Conservation (phyloP, 2,888 invertebrate genomes). For the Drosophila conformis region DNA sequence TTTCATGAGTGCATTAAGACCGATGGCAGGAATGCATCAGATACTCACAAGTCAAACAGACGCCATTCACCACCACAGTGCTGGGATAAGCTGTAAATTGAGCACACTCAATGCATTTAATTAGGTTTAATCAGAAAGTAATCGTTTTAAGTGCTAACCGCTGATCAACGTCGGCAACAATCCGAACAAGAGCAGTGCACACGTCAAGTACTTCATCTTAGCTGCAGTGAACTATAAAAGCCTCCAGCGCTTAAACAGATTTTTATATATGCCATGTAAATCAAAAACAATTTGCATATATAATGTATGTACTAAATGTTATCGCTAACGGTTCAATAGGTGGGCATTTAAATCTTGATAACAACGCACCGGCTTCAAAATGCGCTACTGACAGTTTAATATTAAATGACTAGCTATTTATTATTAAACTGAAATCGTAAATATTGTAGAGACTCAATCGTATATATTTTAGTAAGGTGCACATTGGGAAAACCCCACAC, state of each 20-base stretch:
- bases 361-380: constrained; percentile 1
- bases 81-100: constrained; percentile 56
- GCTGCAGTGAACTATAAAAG: constrained; percentile 25
- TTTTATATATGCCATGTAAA: constrained; percentile 54
- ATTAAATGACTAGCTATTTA: background rate
- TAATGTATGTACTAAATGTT: constrained; percentile 36
- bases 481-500: constrained; percentile 11
- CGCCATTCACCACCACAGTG: constrained; percentile 67
- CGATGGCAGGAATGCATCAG: background rate
- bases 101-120: constrained; percentile 21
- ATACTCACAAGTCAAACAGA: constrained; percentile 66
- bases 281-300: constrained; percentile 63
- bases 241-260: constrained; percentile 28
- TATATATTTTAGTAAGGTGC: background rate
- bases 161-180: constrained; percentile 57
- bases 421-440: background rate
- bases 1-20: background rate
- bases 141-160: constrained; percentile 47
- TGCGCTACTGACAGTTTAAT: constrained; percentile 20
- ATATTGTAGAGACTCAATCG: background rate
- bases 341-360: background rate
- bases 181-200: constrained; percentile 48
- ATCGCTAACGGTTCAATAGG: constrained; percentile 48
- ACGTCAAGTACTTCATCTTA: constrained; percentile 67
- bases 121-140: constrained; percentile 25